A percentile compares a stretch with the other conserved stretches of the same genome.
Conservation (phyloP, 2,797 vertebrate species). For the Lutra lutra region DNA sequence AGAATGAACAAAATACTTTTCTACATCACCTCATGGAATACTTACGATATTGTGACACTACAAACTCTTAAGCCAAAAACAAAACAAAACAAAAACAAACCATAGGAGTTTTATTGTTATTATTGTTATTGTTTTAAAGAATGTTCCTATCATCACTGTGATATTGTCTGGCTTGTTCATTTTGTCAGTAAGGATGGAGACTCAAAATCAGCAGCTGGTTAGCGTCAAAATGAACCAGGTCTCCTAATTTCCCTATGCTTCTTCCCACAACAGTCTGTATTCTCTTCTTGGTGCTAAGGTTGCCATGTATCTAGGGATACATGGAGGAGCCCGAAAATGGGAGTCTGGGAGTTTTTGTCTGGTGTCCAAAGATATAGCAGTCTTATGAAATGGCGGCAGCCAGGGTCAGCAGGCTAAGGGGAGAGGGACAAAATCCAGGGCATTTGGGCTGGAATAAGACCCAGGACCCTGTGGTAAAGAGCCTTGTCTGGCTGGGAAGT, state of each 20-base stretch:
- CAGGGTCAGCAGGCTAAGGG: not conserved
- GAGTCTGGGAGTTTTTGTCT: conserved; percentile 10
- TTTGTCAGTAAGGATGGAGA: not conserved
- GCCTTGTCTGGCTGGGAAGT: not conserved
- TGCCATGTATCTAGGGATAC: not conserved
- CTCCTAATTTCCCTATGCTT: not conserved
- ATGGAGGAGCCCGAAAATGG: not conserved
- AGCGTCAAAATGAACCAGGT: not conserved
- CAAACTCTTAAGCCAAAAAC: not conserved
- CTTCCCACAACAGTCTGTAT: not conserved
- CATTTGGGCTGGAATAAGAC: not conserved
- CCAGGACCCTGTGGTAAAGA: not conserved
- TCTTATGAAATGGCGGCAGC: not conserved
- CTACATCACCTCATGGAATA: not conserved
- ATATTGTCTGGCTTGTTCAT: not conserved
- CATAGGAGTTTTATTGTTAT: not conserved
- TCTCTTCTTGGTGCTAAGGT: not conserved
- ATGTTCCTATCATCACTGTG: not conserved
- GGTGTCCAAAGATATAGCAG: not conserved
- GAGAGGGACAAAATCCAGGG: not conserved
- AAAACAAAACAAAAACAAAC: not conserved
- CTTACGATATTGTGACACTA: not conserved
- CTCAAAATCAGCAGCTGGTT: not conserved
- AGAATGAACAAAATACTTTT: not conserved
- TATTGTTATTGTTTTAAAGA: not conserved